Evolutionary conservation across 2,888 invertebrate species (phyloP).

Genomic region (Dascillus cervinus): DNA sequence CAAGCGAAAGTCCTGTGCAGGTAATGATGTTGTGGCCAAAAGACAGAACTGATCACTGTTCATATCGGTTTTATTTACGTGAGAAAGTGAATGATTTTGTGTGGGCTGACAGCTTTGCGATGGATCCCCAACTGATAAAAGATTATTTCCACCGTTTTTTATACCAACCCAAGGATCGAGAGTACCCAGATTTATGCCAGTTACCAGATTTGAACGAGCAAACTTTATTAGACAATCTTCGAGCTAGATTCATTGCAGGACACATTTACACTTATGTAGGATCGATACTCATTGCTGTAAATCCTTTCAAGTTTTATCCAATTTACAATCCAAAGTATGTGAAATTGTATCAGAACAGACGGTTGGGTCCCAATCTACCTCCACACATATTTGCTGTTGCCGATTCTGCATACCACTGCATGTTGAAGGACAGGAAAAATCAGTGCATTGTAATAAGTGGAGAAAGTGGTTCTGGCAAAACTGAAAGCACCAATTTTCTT

Average conservation of each 20-base stretch:
- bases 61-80: constrained; percentile 74
- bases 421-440: constrained; percentile 84
- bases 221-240: constrained; percentile 83
- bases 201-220: constrained; percentile 91
- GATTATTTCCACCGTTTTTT: constrained; percentile 88
- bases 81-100: constrained; percentile 78
- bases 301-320: constrained; percentile 91
- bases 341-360: constrained; percentile 87
- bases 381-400: constrained; percentile 97
- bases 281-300: constrained; percentile 90
- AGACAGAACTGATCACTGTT: constrained; percentile 47
- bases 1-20: constrained; percentile 72
- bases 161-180: constrained; percentile 85
- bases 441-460: constrained; percentile 95
- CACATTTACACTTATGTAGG: constrained; percentile 96
- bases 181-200: constrained; percentile 93
- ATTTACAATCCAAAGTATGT: constrained; percentile 98
- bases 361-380: constrained; percentile 84
- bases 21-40: constrained; percentile 79
- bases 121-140: constrained; percentile 86
- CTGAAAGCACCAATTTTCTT: constrained; percentile 92
- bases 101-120: constrained; percentile 82
- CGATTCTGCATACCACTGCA: constrained; percentile 88
- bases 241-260: constrained; percentile 80
- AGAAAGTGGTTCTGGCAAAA: constrained; percentile 93